phyloP scores from a whole-genome alignment of 2,797 vertebrate genomes.

The Furcifer pardalis region DNA sequence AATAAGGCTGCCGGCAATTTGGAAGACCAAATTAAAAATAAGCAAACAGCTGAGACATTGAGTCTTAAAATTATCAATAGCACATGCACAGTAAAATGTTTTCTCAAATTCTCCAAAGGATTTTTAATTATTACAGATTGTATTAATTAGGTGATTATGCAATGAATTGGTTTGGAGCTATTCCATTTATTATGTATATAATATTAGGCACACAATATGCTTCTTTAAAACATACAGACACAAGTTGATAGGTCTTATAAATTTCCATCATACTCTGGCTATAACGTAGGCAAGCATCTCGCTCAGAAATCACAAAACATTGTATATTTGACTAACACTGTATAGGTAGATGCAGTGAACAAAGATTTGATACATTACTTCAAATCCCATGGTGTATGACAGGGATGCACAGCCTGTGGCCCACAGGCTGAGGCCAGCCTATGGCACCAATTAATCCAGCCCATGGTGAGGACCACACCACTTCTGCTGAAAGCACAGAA shows the following conservation, averaged over 20 bases:
- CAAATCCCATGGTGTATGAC: not conserved
- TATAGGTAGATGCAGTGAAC: not conserved
- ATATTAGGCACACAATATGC: constrained; percentile 46
- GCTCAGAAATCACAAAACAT: not conserved
- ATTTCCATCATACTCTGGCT: not conserved
- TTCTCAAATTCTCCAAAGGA: constrained; percentile 68
- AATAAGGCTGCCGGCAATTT: constrained; percentile 67
- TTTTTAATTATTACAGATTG: constrained; percentile 74
- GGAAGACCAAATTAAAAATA: constrained; percentile 71
- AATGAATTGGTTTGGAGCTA: constrained; percentile 67
- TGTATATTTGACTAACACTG: not conserved
- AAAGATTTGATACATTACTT: not conserved
- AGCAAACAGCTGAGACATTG: constrained; percentile 63
- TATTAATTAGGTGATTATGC: constrained; percentile 74
- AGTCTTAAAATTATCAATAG: constrained; percentile 64
- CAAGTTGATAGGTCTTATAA: constrained; percentile 21
- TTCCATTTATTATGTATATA: constrained; percentile 64
- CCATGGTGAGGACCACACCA: too few relatives aligned
- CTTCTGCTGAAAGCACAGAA: too few relatives aligned
- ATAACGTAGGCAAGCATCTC: not conserved
- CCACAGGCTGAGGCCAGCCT: too few relatives aligned
- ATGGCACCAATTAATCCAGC: too few relatives aligned
- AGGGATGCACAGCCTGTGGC: too few relatives aligned
- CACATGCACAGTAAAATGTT: constrained; percentile 52
- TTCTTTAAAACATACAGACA: constrained; percentile 1